Evolutionary conservation across 2,888 invertebrate species (phyloP).

Genomic region (Baronia brevicornis): DNA sequence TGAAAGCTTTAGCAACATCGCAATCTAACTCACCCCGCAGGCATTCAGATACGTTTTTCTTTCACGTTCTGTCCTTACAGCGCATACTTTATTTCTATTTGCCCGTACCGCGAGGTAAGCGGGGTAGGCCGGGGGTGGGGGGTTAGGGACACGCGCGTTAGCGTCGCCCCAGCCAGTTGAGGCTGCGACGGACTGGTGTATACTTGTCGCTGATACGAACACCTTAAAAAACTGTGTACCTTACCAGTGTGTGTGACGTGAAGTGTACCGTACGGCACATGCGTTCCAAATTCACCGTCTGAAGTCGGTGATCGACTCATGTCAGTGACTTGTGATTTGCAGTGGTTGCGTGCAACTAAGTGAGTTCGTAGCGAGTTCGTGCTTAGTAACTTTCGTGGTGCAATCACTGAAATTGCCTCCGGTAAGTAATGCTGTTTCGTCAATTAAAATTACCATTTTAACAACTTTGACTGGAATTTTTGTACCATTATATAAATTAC

Average conservation of each 20-base stretch:
- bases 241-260: slow-evolving; percentile 63
- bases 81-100: slow-evolving; percentile 74
- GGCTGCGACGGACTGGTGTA: slow-evolving; percentile 49
- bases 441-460: slow-evolving; percentile 9
- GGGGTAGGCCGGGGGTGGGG: slow-evolving; percentile 38
- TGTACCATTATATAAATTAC: no score
- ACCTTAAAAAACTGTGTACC: slow-evolving; percentile 39
- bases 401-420: slow-evolving; percentile 37
- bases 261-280: slow-evolving; percentile 34
- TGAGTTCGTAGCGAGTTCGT: slow-evolving; percentile 44
- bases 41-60: slow-evolving; percentile 56
- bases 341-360: slow-evolving; percentile 37
- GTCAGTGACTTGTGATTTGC: slow-evolving; percentile 55
- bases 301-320: slow-evolving; percentile 32
- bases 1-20: slow-evolving; percentile 21
- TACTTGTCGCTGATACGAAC: slow-evolving; percentile 40
- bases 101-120: slow-evolving; percentile 62
- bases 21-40: slow-evolving; percentile 35
- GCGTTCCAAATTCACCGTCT: slow-evolving; percentile 39
- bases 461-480: no score
- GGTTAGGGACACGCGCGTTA: slow-evolving; percentile 65
- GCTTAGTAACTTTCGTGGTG: slow-evolving; percentile 31
- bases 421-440: slow-evolving; percentile 38
- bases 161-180: slow-evolving; percentile 70
- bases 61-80: slow-evolving; percentile 61